Conservation (phyloP, 2,797 vertebrate species). For the Oreonectes daqikongensis region DNA sequence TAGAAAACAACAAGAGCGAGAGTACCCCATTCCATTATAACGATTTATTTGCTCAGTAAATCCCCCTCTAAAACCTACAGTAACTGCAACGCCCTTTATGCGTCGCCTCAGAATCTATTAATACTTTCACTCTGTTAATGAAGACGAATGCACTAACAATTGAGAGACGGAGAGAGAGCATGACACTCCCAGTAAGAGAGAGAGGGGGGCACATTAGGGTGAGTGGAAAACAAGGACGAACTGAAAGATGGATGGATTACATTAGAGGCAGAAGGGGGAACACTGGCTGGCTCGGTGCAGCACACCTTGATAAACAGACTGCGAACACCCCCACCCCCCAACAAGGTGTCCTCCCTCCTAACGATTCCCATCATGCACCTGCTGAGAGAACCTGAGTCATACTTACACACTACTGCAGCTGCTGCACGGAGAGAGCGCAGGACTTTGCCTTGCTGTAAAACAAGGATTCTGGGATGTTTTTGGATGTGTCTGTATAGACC, state of each 20-base stretch:
- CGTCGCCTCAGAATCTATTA: slow-evolving; percentile 66
- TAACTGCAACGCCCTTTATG: slow-evolving; percentile 55
- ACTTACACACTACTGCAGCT: slow-evolving; percentile 37
- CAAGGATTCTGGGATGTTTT: too few relatives aligned
- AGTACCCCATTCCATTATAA: slow-evolving; percentile 45
- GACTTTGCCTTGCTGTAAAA: slow-evolving; percentile 3
- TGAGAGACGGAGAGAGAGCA: slow-evolving; percentile 42
- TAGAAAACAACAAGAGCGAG: background rate
- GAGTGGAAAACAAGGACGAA: slow-evolving; percentile 61
- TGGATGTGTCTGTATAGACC: too few relatives aligned
- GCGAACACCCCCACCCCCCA: slow-evolving; percentile 31
- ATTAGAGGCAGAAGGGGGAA: slow-evolving; percentile 61
- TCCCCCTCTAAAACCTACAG: slow-evolving; percentile 47
- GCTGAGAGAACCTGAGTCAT: slow-evolving; percentile 48
- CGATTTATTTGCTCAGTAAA: slow-evolving; percentile 49
- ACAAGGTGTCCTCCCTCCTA: slow-evolving; percentile 61
- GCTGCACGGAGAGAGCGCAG: background rate
- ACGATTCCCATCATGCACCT: slow-evolving; percentile 39
- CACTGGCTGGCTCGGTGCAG: slow-evolving; percentile 58
- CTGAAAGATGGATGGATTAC: slow-evolving; percentile 71
- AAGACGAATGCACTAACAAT: slow-evolving; percentile 71
- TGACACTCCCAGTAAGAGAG: slow-evolving; percentile 44
- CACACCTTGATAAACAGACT: slow-evolving; percentile 59
- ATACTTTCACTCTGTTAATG: slow-evolving; percentile 68
- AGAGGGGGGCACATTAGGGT: slow-evolving; percentile 56